Evolutionary conservation across 92 coral and sea anemone genomes (phyloP).

Genomic region (Heliopora coerulea): DNA sequence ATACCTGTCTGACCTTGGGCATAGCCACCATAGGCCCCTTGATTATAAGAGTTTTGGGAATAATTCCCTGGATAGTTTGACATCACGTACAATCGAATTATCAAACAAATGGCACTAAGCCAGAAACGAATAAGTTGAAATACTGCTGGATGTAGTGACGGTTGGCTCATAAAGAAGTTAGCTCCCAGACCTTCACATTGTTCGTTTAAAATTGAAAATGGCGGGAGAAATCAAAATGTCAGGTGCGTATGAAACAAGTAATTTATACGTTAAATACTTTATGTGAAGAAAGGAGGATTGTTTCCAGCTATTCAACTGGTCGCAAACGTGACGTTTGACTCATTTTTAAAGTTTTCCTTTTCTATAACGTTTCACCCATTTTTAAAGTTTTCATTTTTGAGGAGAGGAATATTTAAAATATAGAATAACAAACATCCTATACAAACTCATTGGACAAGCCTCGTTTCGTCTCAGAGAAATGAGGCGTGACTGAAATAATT

Average conservation of each 20-base stretch:
- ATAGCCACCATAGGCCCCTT: constrained; percentile 11
- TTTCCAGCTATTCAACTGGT: too few species aligned
- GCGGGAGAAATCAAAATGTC: too few species aligned
- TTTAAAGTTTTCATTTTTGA: too few species aligned
- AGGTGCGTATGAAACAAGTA: not conserved
- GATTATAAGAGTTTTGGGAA: constrained; percentile 8
- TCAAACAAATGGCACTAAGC: not conserved
- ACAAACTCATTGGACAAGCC: too few species aligned
- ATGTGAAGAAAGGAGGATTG: not conserved
- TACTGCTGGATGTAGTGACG: not conserved
- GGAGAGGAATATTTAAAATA: too few species aligned
- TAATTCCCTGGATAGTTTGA: constrained; percentile 38
- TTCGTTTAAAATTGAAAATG: not conserved
- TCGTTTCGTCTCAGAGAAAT: too few species aligned
- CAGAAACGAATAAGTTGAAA: not conserved
- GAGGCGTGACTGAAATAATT: too few species aligned
- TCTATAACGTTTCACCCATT: too few species aligned
- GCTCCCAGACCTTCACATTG: not conserved
- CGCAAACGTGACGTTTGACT: not conserved
- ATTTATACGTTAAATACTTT: not conserved
- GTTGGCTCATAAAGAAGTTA: not conserved
- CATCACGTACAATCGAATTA: not conserved
- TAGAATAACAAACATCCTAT: too few species aligned
- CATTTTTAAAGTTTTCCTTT: not conserved
- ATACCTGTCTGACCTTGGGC: not conserved